phyloP scores from a whole-genome alignment of 2,113 vertebrate genomes.

The Anolis sagrei region DNA sequence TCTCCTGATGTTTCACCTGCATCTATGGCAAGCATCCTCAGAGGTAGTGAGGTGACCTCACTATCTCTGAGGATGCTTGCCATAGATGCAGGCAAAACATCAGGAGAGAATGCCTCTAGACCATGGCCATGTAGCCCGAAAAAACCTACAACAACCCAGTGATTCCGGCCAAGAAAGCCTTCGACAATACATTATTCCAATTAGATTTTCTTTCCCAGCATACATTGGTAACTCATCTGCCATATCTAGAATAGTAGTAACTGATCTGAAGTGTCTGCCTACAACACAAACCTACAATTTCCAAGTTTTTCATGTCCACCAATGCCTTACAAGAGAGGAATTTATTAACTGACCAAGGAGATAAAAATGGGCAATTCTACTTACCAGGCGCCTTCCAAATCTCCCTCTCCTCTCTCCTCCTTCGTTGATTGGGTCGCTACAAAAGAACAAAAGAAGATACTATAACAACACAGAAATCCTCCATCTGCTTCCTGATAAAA shows the following conservation, averaged over 20 bases:
- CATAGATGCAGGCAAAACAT: too few relatives aligned
- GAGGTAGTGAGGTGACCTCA: too few relatives aligned
- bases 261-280: background rate
- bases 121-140: too few relatives aligned
- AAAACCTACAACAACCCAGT: too few relatives aligned
- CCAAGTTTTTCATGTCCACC: background rate
- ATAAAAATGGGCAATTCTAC: background rate
- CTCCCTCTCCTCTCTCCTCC: too few relatives aligned
- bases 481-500: background rate
- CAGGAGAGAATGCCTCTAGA: too few relatives aligned
- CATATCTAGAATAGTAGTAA: background rate
- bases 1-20: too few relatives aligned
- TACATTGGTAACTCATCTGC: background rate
- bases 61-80: too few relatives aligned
- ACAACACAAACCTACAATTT: background rate
- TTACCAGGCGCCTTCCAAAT: constrained; percentile 30
- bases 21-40: too few relatives aligned
- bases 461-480: background rate
- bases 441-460: constrained; percentile 19
- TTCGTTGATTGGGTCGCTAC: constrained; percentile 39
- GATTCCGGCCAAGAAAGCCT: too few relatives aligned
- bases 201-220: background rate
- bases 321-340: background rate
- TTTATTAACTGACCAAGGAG: background rate
- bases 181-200: too few relatives aligned